Evolutionary conservation across 35 echinoderm and acorn worm genomes (phyloP).

Genomic region (Acanthaster planci): DNA sequence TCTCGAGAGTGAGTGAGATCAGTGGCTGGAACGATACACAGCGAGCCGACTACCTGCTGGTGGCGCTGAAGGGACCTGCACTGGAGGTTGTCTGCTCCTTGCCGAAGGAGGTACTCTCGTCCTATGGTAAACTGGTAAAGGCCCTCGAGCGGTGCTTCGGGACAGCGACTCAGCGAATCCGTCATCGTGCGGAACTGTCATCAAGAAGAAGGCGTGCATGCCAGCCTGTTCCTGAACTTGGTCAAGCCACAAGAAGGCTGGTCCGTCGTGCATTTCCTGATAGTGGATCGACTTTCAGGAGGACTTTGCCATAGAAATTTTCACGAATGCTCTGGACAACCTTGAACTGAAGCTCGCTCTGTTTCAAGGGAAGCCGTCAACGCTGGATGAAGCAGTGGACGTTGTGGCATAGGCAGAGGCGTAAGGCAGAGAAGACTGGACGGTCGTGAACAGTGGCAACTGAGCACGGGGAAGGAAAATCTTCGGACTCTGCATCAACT

Average conservation of each 20-base stretch:
- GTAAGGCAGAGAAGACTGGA: neutral
- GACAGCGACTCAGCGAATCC: neutral
- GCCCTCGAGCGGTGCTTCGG: conserved; percentile 46
- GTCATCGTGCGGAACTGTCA: neutral
- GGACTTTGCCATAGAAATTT: conserved; percentile 14
- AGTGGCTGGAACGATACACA: conserved; percentile 34
- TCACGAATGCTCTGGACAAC: conserved; percentile 16
- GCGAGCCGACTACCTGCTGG: conserved; percentile 30
- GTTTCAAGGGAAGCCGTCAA: neutral
- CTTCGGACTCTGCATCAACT: too few relatives aligned
- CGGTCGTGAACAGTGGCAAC: neutral
- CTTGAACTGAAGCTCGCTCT: conserved; percentile 6
- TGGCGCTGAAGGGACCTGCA: conserved; percentile 31
- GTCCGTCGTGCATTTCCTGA: neutral
- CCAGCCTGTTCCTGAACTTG: neutral
- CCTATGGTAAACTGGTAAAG: neutral
- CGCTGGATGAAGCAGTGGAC: neutral
- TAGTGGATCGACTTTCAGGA: neutral
- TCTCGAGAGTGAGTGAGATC: neutral
- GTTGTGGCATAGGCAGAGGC: neutral
- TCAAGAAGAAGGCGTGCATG: neutral
- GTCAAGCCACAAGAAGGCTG: neutral
- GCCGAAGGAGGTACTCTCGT: neutral
- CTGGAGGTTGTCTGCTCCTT: neutral
- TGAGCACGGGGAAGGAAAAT: neutral